Conservation (phyloP, 2,888 invertebrate genomes). For the Ophion ellenae region DNA sequence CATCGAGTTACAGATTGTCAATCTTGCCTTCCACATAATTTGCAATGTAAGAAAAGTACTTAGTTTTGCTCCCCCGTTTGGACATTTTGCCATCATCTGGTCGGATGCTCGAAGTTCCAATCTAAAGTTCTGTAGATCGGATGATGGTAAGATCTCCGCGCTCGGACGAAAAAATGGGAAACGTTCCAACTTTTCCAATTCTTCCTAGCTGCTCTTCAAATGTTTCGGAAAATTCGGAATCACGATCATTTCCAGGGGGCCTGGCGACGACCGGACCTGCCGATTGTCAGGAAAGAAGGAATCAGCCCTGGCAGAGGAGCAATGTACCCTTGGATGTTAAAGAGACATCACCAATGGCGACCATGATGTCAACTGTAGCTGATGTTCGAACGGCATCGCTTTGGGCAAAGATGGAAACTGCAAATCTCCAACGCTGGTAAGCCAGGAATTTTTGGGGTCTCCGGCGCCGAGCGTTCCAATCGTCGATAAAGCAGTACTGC, state of each 20-base stretch:
- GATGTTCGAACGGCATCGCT: background rate
- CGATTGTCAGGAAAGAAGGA: slow-evolving; percentile 1
- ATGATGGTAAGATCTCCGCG: too few species aligned
- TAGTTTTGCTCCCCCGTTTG: too few species aligned
- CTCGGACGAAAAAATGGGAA: too few species aligned
- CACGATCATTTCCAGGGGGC: too few species aligned
- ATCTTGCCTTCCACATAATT: too few species aligned
- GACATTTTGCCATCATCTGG: too few species aligned
- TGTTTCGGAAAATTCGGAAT: too few species aligned
- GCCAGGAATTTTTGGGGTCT: background rate
- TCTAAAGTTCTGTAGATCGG: too few species aligned
- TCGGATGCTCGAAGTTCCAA: too few species aligned
- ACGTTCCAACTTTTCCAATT: too few species aligned
- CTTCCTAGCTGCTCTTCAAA: too few species aligned
- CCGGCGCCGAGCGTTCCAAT: background rate
- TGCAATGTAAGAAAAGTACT: too few species aligned
- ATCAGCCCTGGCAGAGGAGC: background rate
- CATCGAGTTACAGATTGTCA: background rate
- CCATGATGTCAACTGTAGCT: background rate
- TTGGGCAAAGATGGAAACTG: background rate
- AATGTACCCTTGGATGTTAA: background rate
- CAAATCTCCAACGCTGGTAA: background rate
- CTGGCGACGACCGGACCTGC: background rate
- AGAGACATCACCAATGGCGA: background rate
- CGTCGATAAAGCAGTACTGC: background rate